Evolutionary conservation across 1,140 invertebrate genomes (phyloP).

Genomic region (Trissolcus basalis): DNA sequence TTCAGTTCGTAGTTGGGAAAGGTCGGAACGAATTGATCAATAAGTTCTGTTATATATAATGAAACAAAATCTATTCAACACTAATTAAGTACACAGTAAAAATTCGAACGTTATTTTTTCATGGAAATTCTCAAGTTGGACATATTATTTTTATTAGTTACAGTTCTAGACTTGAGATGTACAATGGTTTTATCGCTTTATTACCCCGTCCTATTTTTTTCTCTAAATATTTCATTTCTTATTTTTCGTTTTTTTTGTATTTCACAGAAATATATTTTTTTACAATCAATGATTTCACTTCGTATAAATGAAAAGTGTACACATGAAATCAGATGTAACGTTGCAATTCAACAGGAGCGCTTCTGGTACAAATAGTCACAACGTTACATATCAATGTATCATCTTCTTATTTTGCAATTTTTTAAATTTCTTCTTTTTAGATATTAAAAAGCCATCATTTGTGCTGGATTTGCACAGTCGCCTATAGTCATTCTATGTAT

Average conservation of each 20-base stretch:
- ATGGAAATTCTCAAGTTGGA: conserved; percentile 51
- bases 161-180: conserved; percentile 38
- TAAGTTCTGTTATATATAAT: conserved; percentile 37
- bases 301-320: conserved; percentile 48
- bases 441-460: conserved; percentile 79
- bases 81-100: conserved; percentile 55
- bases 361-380: too few species aligned
- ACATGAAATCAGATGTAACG: conserved; percentile 38
- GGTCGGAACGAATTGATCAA: background rate
- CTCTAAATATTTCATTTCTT: conserved; percentile 8
- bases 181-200: conserved; percentile 7
- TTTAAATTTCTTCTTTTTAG: background rate
- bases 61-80: conserved; percentile 57
- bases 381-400: too few species aligned
- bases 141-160: conserved; percentile 24
- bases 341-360: too few species aligned
- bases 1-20: too few species aligned
- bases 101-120: conserved; percentile 48
- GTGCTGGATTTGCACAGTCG: conserved; percentile 85
- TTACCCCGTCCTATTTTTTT: conserved; percentile 9
- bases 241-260: conserved; percentile 24
- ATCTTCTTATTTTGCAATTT: too few species aligned
- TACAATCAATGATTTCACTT: conserved; percentile 37
- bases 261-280: conserved; percentile 54
- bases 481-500: conserved; percentile 95